Evolutionary conservation across 1,140 invertebrate genomes (phyloP).

Genomic region (Listronotus bonariensis): DNA sequence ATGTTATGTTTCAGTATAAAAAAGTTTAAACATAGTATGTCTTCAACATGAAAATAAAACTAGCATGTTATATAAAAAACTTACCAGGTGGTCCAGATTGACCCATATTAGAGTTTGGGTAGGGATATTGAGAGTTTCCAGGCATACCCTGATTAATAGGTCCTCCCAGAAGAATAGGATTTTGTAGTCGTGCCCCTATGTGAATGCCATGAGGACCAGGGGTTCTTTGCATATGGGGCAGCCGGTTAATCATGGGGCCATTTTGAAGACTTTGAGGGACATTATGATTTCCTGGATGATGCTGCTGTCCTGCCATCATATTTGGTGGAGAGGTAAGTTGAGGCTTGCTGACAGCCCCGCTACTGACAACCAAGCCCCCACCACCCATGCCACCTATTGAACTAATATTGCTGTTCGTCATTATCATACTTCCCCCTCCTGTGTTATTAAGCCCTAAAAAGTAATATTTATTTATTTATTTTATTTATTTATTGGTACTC

Average conservation of each 20-base stretch:
- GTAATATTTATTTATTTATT: too few relatives aligned
- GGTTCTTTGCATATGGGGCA: conserved; percentile 58
- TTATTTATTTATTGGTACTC: too few relatives aligned
- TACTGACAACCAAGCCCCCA: conserved; percentile 65
- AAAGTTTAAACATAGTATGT: too few relatives aligned
- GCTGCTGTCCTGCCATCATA: conserved; percentile 53
- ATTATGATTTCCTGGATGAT: conserved; percentile 55
- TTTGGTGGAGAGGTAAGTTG: conserved; percentile 58
- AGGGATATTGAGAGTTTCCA: conserved; percentile 60
- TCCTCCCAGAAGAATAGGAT: conserved; percentile 51
- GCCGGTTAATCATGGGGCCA: conserved; percentile 68
- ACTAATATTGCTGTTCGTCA: conserved; percentile 72
- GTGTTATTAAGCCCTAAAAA: conserved; percentile 57
- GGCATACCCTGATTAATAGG: conserved; percentile 53
- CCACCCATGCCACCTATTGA: conserved; percentile 65
- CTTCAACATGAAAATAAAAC: too few relatives aligned
- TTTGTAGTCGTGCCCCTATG: conserved; percentile 60
- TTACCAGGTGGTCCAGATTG: conserved; percentile 49
- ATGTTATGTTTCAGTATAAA: too few relatives aligned
- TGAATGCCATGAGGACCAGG: conserved; percentile 53
- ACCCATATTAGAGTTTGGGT: conserved; percentile 57
- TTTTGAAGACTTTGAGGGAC: conserved; percentile 67
- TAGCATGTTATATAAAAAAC: conserved; percentile 1
- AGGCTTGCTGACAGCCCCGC: conserved; percentile 73
- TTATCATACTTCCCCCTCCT: conserved; percentile 68